phyloP scores from a whole-genome alignment of 2,888 invertebrate species.

The Gymnosoma rotundatum region DNA sequence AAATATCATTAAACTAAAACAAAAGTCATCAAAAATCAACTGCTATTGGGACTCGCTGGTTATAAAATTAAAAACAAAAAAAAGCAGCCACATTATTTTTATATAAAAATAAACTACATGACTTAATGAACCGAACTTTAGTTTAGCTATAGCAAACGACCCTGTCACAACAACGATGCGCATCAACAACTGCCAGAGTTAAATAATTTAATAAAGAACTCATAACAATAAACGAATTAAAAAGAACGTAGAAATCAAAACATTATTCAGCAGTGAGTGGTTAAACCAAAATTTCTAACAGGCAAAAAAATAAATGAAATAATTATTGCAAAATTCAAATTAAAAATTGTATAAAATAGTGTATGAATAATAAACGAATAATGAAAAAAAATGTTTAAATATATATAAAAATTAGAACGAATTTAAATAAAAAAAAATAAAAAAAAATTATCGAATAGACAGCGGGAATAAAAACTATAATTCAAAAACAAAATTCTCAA shows the following conservation, averaged over 20 bases:
- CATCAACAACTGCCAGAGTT: constrained; percentile 59
- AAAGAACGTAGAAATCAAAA: neutral
- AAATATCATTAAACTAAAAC: constrained; percentile 29
- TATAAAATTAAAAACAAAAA: constrained; percentile 19
- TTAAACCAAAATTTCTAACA: constrained; percentile 1
- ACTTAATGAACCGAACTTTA: constrained; percentile 65
- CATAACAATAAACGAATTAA: constrained; percentile 1
- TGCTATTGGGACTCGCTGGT: constrained; percentile 58
- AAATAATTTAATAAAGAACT: constrained; percentile 32
- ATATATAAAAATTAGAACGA: no score
- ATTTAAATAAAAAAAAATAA: no score
- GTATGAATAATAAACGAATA: neutral
- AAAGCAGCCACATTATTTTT: neutral
- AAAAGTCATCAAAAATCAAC: constrained; percentile 46
- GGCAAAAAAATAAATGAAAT: neutral
- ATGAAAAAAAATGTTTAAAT: neutral
- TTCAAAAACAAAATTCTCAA: no score
- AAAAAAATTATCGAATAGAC: no score
- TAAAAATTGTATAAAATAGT: neutral
- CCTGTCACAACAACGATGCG: constrained; percentile 68
- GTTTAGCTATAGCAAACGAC: constrained; percentile 64
- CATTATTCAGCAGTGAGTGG: constrained; percentile 11
- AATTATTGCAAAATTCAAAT: neutral
- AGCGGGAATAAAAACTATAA: no score
- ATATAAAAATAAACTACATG: constrained; percentile 39